Base-by-base conservation (phyloP, 2,797 vertebrate species). In the Coregonus sp. region DNA sequence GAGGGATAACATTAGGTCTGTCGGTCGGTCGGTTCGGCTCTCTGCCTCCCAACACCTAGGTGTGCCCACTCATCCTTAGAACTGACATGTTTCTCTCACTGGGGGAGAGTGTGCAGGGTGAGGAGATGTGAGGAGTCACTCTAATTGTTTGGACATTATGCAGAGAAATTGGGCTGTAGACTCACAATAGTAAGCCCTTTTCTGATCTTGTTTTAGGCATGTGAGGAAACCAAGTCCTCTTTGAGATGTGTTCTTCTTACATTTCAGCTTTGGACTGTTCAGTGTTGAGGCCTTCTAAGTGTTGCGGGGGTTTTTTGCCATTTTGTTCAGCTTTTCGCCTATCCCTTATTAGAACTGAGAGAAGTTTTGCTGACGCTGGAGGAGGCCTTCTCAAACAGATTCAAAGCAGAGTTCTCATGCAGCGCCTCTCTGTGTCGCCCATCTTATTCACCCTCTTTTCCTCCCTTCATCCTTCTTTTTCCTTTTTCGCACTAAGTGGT, bases 11-110 rank as follows among this genome's bases (percentile, higher is more conserved):
- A 63, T 63, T 63, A 25, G 59, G 16, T 25, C 6, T 47, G 40
- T 47, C 59, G 59, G 59, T 63, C 59, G 9, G 59, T 25, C 59
- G 5, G 20, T 63, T 25, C 16, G 11, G 59, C 59, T 25, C 59
- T 61, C 11, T 61, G 6, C 59, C 20, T 9, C 9, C 1, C 7
- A 29, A 63, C 59, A 63, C 20, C 6, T 25, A 9, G 59, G 35
- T 54, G 65, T 51, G 69, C 56, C 77, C 75, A 79, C 74, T 84
- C 85, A 86, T 80, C 83, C 86, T 81, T 81, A 74, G 7, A 29
- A 75, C 82, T 84, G 82, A 83, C 80, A 69, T 63, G 59, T 63
- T 63, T 20, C n/a, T 20, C 25, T 9, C 80, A 72, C 80, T 75
- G 76, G 71, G 70, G 40, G 66, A 35, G 65, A 37, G 11, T 25